These are phyloP conservation scores for Yponomeuta evonymella DNA, from an alignment of 2,888 invertebrate genomes.

Conservation along the genomic window DNA sequence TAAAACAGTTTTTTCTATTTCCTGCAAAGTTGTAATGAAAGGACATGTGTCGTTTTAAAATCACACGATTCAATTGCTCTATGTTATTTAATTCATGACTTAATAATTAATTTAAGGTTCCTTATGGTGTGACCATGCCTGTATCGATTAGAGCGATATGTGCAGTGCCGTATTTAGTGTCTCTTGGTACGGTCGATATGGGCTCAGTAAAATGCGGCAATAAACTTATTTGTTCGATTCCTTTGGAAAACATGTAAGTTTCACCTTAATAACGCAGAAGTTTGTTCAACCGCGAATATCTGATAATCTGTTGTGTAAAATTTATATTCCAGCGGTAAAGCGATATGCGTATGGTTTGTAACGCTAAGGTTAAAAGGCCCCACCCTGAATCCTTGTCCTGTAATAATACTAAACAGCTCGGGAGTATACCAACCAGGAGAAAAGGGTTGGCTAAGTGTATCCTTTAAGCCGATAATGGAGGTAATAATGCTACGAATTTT, in stretches of 20 bases:
- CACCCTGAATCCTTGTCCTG: conserved; percentile 39
- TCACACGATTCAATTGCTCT: no score
- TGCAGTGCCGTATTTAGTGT: conserved; percentile 72
- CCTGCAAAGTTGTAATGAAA: no score
- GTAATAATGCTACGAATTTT: conserved; percentile 26
- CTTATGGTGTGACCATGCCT: conserved; percentile 76
- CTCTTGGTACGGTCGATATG: conserved; percentile 67
- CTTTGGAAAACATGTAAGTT: conserved; percentile 76
- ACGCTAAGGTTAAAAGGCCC: conserved; percentile 46
- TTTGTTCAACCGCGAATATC: not conserved
- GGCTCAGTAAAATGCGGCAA: conserved; percentile 77
- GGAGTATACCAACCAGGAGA: conserved; percentile 69
- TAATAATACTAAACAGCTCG: conserved; percentile 51
- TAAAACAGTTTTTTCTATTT: no score
- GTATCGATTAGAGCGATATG: conserved; percentile 73
- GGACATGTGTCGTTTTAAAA: no score
- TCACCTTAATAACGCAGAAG: not conserved
- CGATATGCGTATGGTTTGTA: conserved; percentile 74
- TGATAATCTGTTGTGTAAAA: not conserved
- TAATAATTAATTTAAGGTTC: conserved; percentile 49
- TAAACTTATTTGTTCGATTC: conserved; percentile 69
- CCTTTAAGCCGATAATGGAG: conserved; percentile 75
- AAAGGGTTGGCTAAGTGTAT: conserved; percentile 68
- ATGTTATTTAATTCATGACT: not conserved
- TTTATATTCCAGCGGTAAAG: conserved; percentile 62